These are phyloP conservation scores for Bombus pascuorum DNA, from an alignment of 1,140 invertebrate species.

Conservation along the genomic window DNA sequence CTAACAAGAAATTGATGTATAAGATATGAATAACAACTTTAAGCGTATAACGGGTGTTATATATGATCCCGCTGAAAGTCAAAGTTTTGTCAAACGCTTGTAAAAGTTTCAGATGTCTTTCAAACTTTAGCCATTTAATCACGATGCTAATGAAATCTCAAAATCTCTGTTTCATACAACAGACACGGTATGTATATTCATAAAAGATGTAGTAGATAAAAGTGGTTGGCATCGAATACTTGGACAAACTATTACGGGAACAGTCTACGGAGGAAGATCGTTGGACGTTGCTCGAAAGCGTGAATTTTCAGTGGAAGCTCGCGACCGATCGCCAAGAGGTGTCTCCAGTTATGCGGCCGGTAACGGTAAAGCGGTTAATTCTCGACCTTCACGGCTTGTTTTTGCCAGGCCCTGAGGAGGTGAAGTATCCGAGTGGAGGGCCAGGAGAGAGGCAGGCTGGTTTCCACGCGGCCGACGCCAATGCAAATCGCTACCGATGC, in stretches of 20 bases:
- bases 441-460: neutral
- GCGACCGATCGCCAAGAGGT: neutral
- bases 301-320: neutral
- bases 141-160: too few relatives aligned
- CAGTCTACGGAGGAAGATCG: fast-evolving
- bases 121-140: too few relatives aligned
- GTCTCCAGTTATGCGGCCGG: conserved; percentile 8
- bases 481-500: conserved; percentile 73
- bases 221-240: too few relatives aligned
- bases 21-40: too few relatives aligned
- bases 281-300: neutral
- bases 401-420: conserved; percentile 33
- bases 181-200: fast-evolving
- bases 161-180: too few relatives aligned
- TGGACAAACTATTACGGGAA: fast-evolving
- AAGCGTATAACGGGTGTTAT: too few relatives aligned
- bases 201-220: too few relatives aligned
- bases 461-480: conserved; percentile 57
- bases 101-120: too few relatives aligned
- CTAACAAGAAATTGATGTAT: too few relatives aligned
- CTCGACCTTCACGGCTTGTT: conserved; percentile 47
- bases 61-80: fast-evolving
- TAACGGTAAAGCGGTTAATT: conserved; percentile 54
- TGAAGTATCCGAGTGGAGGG: neutral
- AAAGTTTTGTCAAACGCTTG: too few relatives aligned